phyloP scores from a whole-genome alignment of 2,113 vertebrate genomes.

The Talpa occidentalis region DNA sequence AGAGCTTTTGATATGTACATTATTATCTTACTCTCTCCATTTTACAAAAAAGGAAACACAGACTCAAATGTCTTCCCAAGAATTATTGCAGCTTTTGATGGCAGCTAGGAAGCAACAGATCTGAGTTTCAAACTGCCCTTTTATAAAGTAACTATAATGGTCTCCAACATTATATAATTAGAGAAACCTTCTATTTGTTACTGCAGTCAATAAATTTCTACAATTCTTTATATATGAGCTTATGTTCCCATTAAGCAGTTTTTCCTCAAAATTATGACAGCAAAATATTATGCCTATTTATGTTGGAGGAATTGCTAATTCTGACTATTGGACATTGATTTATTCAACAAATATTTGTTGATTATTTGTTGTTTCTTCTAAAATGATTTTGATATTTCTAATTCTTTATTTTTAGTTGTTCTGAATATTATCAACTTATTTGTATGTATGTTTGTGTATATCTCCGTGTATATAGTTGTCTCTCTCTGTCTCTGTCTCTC shows the following conservation, averaged over 20 bases:
- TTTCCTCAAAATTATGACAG: background rate
- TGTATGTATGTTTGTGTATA: background rate
- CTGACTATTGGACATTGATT: background rate
- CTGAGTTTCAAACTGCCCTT: background rate
- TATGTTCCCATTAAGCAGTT: background rate
- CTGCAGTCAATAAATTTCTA: background rate
- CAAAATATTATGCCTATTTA: background rate
- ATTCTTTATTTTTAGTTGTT: background rate
- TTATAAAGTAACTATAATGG: background rate
- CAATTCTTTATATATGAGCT: background rate
- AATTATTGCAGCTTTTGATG: background rate
- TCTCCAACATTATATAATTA: background rate
- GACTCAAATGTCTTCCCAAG: background rate
- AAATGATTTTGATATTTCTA: slow-evolving; percentile 31
- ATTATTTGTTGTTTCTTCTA: background rate
- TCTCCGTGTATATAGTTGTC: background rate
- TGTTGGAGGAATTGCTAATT: background rate
- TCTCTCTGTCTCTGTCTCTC: background rate
- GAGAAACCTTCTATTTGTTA: background rate
- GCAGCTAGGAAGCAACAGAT: background rate
- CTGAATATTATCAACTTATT: background rate
- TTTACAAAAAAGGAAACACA: background rate
- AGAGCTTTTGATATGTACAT: background rate
- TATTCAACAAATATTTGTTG: slow-evolving; percentile 12
- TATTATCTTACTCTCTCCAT: background rate